A percentile compares a stretch with the other conserved stretches of the same genome.
Evolutionary conservation across 1,140 invertebrate species (phyloP).

Genomic region (Panagrolaimus sp.): DNA sequence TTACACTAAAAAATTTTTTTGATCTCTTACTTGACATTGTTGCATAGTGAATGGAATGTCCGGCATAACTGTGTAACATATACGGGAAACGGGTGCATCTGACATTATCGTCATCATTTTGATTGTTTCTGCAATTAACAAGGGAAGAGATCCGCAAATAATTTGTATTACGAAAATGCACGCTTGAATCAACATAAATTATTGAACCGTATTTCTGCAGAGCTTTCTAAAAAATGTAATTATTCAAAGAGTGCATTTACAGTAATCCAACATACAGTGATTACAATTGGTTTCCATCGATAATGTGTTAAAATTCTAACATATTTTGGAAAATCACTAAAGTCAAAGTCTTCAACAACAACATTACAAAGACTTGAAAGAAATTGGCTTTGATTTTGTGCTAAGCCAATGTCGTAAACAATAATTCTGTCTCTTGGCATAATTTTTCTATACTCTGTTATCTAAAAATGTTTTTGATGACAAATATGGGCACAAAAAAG

Average conservation of each 20-base stretch:
- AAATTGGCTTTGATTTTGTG: not conserved
- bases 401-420: conserved; percentile 5
- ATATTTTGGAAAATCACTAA: not conserved
- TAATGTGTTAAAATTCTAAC: not conserved
- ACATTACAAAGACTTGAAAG: conserved; percentile 3
- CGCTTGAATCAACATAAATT: conserved; percentile 7
- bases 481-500: not conserved
- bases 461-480: not conserved
- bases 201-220: not conserved
- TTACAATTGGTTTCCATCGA: not conserved
- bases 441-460: not conserved
- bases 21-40: conserved; percentile 9
- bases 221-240: not conserved
- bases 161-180: conserved; percentile 11
- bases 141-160: not conserved
- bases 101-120: not conserved
- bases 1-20: not conserved
- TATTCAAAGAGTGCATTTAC: not conserved
- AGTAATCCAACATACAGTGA: not conserved
- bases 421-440: not conserved
- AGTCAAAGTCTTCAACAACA: not conserved
- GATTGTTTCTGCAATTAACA: not conserved
- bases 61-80: conserved; percentile 8
- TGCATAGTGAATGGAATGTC: not conserved
- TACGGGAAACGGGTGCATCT: not conserved